Conservation (phyloP, 64 coral and sea anemone species). For the Exaiptasia diaphana region DNA sequence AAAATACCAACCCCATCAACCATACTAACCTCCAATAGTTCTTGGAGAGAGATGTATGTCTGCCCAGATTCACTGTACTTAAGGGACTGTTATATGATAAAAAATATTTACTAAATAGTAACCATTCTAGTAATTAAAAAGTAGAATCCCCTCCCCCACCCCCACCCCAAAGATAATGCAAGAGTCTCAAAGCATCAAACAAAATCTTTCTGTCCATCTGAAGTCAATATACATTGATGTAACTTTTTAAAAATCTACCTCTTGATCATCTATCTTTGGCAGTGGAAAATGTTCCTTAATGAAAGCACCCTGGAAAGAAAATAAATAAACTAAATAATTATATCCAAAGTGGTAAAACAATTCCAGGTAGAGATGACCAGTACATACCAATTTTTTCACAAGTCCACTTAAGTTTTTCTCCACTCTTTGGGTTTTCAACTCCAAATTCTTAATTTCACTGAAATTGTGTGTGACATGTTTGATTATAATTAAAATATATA, state of each 20-base stretch:
- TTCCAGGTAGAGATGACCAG: background rate
- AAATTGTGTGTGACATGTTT: background rate
- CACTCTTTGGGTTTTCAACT: background rate
- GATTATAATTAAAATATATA: background rate
- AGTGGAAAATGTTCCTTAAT: slow-evolving; percentile 72
- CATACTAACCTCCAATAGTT: slow-evolving; percentile 63
- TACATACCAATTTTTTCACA: background rate
- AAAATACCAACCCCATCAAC: background rate
- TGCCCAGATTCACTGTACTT: slow-evolving; percentile 4
- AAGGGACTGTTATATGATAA: slow-evolving; percentile 11
- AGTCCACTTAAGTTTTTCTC: background rate
- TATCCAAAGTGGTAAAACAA: background rate
- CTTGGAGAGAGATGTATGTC: slow-evolving; percentile 48
- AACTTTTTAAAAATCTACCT: background rate
- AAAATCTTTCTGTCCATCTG: background rate
- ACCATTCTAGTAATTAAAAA: background rate
- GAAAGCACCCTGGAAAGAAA: slow-evolving; percentile 63
- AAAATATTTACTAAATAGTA: background rate
- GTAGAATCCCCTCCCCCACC: background rate
- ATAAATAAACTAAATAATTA: background rate
- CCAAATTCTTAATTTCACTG: background rate
- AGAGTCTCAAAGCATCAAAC: background rate
- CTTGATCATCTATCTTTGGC: slow-evolving; percentile 38
- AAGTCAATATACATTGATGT: background rate
- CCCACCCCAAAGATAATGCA: background rate